These are phyloP conservation scores for Drosophila lacicola DNA, from an alignment of 2,888 invertebrate genomes.

Conservation along the genomic window DNA sequence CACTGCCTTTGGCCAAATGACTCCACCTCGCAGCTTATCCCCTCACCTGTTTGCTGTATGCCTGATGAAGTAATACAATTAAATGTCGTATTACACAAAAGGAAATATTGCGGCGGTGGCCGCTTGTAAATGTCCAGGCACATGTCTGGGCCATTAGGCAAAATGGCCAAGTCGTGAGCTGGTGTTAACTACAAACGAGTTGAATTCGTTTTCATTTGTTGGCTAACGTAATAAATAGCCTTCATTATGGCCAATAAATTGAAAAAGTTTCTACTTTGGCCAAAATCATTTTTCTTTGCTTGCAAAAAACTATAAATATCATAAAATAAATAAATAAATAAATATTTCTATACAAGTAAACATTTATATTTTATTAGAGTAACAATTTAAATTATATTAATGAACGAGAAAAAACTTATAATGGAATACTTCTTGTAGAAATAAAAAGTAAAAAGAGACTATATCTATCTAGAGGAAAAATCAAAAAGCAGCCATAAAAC, in stretches of 20 bases:
- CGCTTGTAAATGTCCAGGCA: constrained; percentile 39
- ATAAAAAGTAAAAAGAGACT: too few species aligned
- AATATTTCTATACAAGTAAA: background rate
- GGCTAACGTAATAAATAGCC: constrained; percentile 45
- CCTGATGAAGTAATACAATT: constrained; percentile 72
- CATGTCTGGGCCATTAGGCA: constrained; percentile 65
- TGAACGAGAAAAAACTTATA: too few species aligned
- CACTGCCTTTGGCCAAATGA: constrained; percentile 4
- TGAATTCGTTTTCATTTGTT: constrained; percentile 63
- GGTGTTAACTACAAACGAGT: constrained; percentile 68
- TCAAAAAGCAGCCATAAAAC: too few species aligned
- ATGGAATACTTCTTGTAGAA: too few species aligned
- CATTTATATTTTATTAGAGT: background rate
- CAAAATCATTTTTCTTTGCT: constrained; percentile 1
- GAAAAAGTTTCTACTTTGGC: constrained; percentile 7
- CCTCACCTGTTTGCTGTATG: constrained; percentile 9
- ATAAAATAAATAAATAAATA: constrained; percentile 3
- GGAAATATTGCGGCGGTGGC: constrained; percentile 30
- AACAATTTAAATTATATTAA: too few species aligned
- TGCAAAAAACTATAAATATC: constrained; percentile 3
- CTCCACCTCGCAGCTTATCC: constrained; percentile 12
- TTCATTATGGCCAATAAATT: constrained; percentile 43
- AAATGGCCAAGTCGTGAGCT: constrained; percentile 72
- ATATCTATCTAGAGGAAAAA: too few species aligned
- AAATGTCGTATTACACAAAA: constrained; percentile 60